Base-by-base conservation (phyloP, 2,797 vertebrate genomes). In the Zenarchopterus dispar region DNA sequence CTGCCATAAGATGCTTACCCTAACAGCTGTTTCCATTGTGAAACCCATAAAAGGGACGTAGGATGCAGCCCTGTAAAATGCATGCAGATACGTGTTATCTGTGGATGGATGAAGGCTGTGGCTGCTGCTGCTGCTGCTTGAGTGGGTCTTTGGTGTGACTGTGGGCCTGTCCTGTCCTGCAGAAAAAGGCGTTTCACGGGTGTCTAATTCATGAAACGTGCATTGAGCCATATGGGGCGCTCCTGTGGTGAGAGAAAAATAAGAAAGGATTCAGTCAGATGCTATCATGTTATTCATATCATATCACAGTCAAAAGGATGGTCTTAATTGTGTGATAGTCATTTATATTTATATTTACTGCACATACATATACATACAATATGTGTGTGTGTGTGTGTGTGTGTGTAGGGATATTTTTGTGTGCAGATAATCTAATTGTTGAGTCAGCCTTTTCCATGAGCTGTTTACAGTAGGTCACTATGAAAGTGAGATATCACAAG, bases 141-240 rank as follows among this genome's bases (percentile, higher is more conserved):
- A 2, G 21, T 50, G 60, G 43, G 16, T 75, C 54, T 76, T 8
- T 57, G 68, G 24, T 49, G 13, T 36, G 58, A 56, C 49, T 72
- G 54, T 3, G 59, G 85, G 84, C 80, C 77, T 75, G 70, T 80
- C 79, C 76, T 70, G 58, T 79, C 81, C 77, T 81, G 83, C 83
- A 73, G 76, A 15, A 24, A 77, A 80, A 89, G 80, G 88, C 85
- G 84, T 89, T 82, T 65, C 82, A 65, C 69, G 42, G 17, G 2
- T 41, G 31, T 54, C n/a, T 8, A 43, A 51, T 48, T 18, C 4
- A 43, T 46, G 44, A 36, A 47, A 56, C 9, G 7, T 17, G 24
- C 51, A 21, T 7, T 33, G 26, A 45, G 39, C 39, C 51, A 46
- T 51, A 41, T 48, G 47, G 28, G 43, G 16, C 56, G 46, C 16